Base-by-base conservation (phyloP, 2,113 vertebrate genomes). In the Megaptera novaeangliae region DNA sequence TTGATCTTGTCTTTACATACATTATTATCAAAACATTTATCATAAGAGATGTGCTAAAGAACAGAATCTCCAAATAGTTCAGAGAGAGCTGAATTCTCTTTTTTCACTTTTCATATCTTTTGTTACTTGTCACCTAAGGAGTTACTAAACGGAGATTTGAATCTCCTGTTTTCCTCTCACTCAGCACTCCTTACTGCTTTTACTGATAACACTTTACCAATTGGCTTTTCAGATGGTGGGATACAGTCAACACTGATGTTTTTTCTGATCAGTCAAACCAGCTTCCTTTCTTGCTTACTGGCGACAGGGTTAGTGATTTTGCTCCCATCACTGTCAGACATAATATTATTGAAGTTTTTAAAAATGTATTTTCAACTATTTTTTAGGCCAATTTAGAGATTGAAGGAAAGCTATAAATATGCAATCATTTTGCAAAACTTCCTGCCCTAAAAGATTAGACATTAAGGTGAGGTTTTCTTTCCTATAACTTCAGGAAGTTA, bases 321-420 rank as follows among this genome's bases (percentile, higher is more conserved):
- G 66, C 49, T 91, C 61, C 78, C 27, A 78, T 97, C 66, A 64
- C 85, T 96, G 93, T 88, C 95, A 96, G 94, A 86, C 20, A 86
- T 61, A 82, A 39, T 89, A 91, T 86, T 95, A 91, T 29, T 88
- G 59, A 96, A 95, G 71, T 91, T 94, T 97, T 89, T 20, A 55
- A 97, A 96, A 97, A 88, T 85, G 61, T 52, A 81, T 88, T 97
- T 97, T 86, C 64, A 96, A 88, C 61, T 81, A 39, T 95, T 81
- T 95, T 92, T 94, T 87, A 93, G 77, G 85, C 29, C 71, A 97
- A 85, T 91, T 96, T 95, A 91, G 55, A 94, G 72, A 82, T 1
- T 25, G 59, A 78, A 18, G 46, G 81, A 94, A 96, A 91, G 49
- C 36, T 93, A 93, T 94, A 97, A 89, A 94, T 87, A 95, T 46